Conservation (phyloP, 1,140 invertebrate genomes). For the Lethocerus indicus region DNA sequence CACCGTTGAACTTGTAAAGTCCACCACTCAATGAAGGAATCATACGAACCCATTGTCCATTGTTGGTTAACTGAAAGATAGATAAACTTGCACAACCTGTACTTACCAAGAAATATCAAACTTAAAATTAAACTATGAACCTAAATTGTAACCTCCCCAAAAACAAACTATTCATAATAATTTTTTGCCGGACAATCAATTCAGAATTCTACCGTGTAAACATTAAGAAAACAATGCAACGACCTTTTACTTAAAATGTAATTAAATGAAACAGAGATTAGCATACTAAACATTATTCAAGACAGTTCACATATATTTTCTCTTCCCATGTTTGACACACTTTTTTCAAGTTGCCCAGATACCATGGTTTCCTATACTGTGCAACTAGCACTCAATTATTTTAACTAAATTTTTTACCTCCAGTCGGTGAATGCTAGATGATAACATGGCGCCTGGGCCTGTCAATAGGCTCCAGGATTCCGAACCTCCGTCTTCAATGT, state of each 20-base stretch:
- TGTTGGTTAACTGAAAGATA: slow-evolving; percentile 51
- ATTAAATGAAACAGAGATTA: too few relatives aligned
- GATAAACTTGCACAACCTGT: too few relatives aligned
- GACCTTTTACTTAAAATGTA: too few relatives aligned
- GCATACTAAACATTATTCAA: too few relatives aligned
- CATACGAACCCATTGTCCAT: slow-evolving; percentile 69
- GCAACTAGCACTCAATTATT: too few relatives aligned
- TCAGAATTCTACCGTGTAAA: too few relatives aligned
- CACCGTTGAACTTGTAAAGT: slow-evolving; percentile 80
- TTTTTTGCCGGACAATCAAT: too few relatives aligned
- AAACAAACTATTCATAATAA: too few relatives aligned
- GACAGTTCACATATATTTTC: background rate
- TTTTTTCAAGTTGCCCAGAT: too few relatives aligned
- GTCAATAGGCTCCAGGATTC: slow-evolving; percentile 58
- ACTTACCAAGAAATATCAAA: background rate
- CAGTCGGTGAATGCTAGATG: slow-evolving; percentile 66
- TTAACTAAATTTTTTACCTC: too few relatives aligned
- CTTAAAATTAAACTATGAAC: background rate
- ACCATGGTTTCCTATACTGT: too few relatives aligned
- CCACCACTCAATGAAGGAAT: slow-evolving; percentile 82
- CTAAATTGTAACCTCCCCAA: background rate
- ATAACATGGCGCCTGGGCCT: slow-evolving; percentile 50
- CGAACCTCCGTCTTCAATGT: slow-evolving; percentile 43
- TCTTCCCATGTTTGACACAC: background rate
- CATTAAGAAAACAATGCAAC: too few relatives aligned